phyloP scores from a whole-genome alignment of 53 echinoderm and acorn worm species.

The Actinopyga echinites region DNA sequence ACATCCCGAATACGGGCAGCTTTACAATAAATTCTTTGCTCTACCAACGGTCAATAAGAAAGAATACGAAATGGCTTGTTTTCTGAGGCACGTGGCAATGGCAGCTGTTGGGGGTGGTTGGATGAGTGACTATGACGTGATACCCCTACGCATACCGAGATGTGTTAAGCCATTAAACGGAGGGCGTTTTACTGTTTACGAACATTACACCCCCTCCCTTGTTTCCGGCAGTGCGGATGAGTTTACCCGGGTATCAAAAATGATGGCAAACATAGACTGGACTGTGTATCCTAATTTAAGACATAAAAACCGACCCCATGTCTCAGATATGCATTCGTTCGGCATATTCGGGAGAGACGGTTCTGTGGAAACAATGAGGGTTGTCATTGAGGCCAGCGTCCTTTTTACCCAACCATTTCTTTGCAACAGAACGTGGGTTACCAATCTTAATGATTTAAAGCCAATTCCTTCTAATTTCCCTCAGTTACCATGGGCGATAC shows the following conservation, averaged over 20 bases:
- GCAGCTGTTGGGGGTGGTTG: slow-evolving; percentile 4
- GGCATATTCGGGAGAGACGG: background rate
- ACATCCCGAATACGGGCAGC: background rate
- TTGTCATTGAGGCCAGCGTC: too few relatives aligned
- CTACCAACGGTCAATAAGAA: background rate
- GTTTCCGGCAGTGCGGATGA: background rate
- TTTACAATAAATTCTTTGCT: background rate
- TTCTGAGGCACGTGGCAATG: background rate
- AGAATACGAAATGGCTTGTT: slow-evolving; percentile 13
- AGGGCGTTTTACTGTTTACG: background rate
- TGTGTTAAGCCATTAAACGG: background rate
- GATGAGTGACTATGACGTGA: background rate
- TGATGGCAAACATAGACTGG: background rate
- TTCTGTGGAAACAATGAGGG: background rate
- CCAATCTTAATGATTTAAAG: background rate
- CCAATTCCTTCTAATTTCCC: background rate
- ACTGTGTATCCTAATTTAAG: background rate
- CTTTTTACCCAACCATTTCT: background rate
- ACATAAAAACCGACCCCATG: background rate
- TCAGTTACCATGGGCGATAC: background rate
- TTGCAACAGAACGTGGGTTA: background rate
- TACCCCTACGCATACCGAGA: background rate
- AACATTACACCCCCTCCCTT: background rate
- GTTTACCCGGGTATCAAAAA: background rate
- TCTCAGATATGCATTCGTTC: background rate